A percentile compares a stretch with the other conserved stretches of the same genome.
Evolutionary conservation across 2,113 vertebrate genomes (phyloP).

Genomic region (Pomatostomus ruficeps): DNA sequence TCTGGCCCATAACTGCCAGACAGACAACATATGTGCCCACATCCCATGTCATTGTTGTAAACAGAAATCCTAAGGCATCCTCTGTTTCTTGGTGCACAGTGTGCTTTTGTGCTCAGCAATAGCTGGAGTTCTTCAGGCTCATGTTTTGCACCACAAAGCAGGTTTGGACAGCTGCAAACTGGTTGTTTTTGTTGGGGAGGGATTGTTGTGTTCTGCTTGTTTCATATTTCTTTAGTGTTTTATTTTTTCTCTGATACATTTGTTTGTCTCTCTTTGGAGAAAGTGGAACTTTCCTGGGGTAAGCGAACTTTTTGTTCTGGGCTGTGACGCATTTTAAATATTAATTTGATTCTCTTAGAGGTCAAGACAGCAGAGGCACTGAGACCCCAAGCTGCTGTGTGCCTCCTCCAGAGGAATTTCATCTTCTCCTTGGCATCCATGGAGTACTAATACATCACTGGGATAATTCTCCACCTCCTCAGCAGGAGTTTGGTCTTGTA

Average conservation of each 20-base stretch:
- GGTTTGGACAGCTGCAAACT: slow-evolving; percentile 43
- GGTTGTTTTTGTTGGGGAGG: not conserved
- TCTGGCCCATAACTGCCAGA: not conserved
- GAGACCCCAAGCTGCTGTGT: not conserved
- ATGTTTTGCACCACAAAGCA: not conserved
- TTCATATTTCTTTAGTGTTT: not conserved
- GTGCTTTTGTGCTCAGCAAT: not conserved
- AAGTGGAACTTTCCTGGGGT: not conserved
- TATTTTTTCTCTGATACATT: not conserved
- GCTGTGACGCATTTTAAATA: not conserved
- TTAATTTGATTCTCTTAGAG: not conserved
- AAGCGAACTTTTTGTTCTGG: not conserved
- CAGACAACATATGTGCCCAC: not conserved
- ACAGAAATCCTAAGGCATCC: not conserved
- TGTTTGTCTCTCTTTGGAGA: slow-evolving; percentile 2
- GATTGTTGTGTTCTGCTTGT: not conserved
- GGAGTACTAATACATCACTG: not conserved
- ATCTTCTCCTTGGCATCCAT: not conserved
- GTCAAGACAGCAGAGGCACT: not conserved
- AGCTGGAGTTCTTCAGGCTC: not conserved
- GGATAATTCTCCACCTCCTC: not conserved
- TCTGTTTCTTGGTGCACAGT: not conserved
- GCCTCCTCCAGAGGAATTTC: not conserved
- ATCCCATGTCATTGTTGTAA: not conserved
- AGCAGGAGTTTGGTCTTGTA: not conserved